Evolutionary conservation across 2,113 vertebrate species (phyloP), one percentile per base, ranked within the genome.

Genomic region (Odocoileus virginianus): DNA sequence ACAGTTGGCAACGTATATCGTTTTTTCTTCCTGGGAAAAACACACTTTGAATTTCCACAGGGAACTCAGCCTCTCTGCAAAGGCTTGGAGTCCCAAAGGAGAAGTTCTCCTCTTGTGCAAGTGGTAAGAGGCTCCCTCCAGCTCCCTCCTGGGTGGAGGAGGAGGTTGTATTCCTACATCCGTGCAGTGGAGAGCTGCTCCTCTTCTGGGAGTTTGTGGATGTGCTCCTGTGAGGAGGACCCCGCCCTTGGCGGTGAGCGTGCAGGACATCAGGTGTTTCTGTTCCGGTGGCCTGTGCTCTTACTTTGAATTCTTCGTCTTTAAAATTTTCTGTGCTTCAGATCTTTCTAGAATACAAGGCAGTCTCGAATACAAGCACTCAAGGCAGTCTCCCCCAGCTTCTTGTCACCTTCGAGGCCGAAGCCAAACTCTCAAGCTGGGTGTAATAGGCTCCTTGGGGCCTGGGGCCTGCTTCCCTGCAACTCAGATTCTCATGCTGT

Each of bases 111-210:
- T 84, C 74, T 82, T 81, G 57, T 16, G 27, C 82, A 28, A 30
- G 23, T 93, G 33, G 28, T 50, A 9, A 67, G 21, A 23, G 3
- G 1, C 45, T 36, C 27, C 33, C n/a, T 74, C 33, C n/a, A 47
- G 15, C 25, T 54, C 33, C 1, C 23, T 76, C 28, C 21, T 47
- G n/a, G 5, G 30, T 30, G n/a, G 36, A 33, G 21, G 47, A 54
- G 55, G n/a, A 61, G n/a, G 28, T 12, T 50, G 40, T n/a, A 5
- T 27, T 76, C 6, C 43, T 0, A 25, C 10, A 10, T 54, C 36
- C 45, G 1, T n/a, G 3, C 2, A 0, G 30, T 2, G 2, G 0
- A 16, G 16, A n/a, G 21, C 1, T 47, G 78, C n/a, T 17, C 55
- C 40, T 87, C 76, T 87, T 50, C 60, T 43, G 5, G 25, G 30